Evolutionary conservation across 2,113 vertebrate genomes (phyloP), one percentile per base, ranked within the genome.

Genomic region (Euleptes europaea): DNA sequence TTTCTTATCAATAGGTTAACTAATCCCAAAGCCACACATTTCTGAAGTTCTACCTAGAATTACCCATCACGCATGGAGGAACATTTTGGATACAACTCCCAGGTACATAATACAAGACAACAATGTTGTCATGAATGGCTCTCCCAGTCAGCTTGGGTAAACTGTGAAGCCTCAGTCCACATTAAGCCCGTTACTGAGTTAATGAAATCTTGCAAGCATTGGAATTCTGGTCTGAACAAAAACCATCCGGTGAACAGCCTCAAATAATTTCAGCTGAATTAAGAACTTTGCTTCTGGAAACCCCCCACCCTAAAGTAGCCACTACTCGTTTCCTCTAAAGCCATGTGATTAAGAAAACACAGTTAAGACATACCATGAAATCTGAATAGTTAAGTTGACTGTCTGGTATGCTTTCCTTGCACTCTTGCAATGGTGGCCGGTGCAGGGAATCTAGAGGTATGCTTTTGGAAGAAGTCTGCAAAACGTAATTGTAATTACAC

Each of bases 401-500:
- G 82, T n/a, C 28, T 26, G 82, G 49, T 83, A 49, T 75, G 71
- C 72, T 75, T 83, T 66, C 73, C 72, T 78, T 78, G 83, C 75
- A 33, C 75, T 78, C 83, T 84, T 84, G 75, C 78, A 84, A 70
- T 33, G 83, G 38, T 60, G 60, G 40, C 49, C 51, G 82, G n/a
- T 75, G 6, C 49, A 44, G 49, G 44, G 72, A 75, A 75, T 83
- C 72, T 57, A 70, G 83, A 84, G 47, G 83, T 71, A 33, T 70
- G 35, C 28, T 84, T 78, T 78, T 78, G 75, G 75, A 78, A 84
- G 74, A 49, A 42, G 65, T 84, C 83, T 84, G 83, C 65, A 84
- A 84, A 84, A 84, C 70, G 75, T 71, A 84, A 83, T 75, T 83
- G 38, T 23, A 75, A 82, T 78, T 78, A 84, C 63, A 77, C n/a